phyloP scores from a whole-genome alignment of 2,888 invertebrate species.

The Ophion ventricosus region DNA sequence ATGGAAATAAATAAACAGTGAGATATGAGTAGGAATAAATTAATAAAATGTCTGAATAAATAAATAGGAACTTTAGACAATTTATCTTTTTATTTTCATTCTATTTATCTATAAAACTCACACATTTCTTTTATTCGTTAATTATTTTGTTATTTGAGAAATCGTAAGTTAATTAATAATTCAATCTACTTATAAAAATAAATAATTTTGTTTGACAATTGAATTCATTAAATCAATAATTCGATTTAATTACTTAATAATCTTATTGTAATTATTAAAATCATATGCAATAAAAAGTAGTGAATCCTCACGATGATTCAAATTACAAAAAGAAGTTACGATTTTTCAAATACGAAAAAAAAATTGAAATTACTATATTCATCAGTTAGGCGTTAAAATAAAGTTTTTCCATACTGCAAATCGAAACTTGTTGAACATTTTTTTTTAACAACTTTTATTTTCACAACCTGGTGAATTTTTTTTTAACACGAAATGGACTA shows the following conservation, averaged over 20 bases:
- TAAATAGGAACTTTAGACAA: neutral
- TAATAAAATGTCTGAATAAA: neutral
- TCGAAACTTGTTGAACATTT: neutral
- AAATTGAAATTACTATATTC: neutral
- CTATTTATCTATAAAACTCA: no score
- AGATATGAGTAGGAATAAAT: neutral
- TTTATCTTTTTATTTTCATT: no score
- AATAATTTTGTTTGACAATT: no score
- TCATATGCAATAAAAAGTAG: no score
- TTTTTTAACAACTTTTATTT: neutral
- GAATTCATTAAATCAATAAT: no score
- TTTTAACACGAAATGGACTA: neutral
- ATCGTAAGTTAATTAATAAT: no score
- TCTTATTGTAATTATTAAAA: no score
- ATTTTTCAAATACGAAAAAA: neutral
- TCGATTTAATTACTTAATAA: no score
- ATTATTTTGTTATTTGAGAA: no score
- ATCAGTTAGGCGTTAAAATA: neutral
- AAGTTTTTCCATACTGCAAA: neutral
- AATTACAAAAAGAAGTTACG: neutral
- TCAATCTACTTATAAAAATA: no score
- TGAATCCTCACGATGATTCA: neutral
- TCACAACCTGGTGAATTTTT: neutral
- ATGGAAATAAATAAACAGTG: no score
- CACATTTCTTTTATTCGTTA: no score